Base-by-base conservation (phyloP, 2,797 vertebrate genomes). In the Karalla daura region DNA sequence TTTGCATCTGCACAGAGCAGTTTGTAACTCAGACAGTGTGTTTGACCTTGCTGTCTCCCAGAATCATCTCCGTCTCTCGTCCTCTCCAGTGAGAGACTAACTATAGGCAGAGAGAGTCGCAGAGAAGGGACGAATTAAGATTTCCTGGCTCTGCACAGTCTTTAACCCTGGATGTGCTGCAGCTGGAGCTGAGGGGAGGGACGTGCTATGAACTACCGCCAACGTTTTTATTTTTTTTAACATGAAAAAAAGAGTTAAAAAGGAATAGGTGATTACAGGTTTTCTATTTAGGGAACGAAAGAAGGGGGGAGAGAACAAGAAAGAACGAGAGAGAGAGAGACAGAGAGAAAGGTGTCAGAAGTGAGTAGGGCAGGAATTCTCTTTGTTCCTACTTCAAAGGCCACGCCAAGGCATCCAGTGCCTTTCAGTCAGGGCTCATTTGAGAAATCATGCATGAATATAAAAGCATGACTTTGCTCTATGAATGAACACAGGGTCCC, bases 361-460 rank as follows among this genome's bases (percentile, higher is more conserved):
- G 53, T 45, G 73, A 80, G 79, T 76, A 52, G 68, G 39, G 71
- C 58, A 70, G 80, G 76, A 79, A 86, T 87, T 89, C 80, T 87
- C 86, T 92, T 91, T 92, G 89, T 91, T 91, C 87, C 50, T 21
- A 78, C 86, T 87, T 91, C 89, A 92, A 90, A 91, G 80, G 66
- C 63, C 62, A 70, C 79, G 73, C 17, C 8, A 30, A 76, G 78
- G 69, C 76, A 84, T 61, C 71, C 67, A 49, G 49, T 18, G 47
- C 64, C 66, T 77, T 71, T 76, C 75, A 82, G 67, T 84, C 83
- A 49, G 45, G 51, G 54, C 80, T 86, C 66, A 80, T 83, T 78
- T 78, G 72, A 73, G 62, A 80, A 63, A 71, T 61, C 61, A 44
- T 39, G 66, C 76, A 71, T 71, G 70, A 83, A 83, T 84, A 68